Percentiles rank a stretch among this genome's conserved stretches.
Evolutionary conservation across 2,797 vertebrate species (phyloP).

Genomic region (Siniperca obscura): DNA sequence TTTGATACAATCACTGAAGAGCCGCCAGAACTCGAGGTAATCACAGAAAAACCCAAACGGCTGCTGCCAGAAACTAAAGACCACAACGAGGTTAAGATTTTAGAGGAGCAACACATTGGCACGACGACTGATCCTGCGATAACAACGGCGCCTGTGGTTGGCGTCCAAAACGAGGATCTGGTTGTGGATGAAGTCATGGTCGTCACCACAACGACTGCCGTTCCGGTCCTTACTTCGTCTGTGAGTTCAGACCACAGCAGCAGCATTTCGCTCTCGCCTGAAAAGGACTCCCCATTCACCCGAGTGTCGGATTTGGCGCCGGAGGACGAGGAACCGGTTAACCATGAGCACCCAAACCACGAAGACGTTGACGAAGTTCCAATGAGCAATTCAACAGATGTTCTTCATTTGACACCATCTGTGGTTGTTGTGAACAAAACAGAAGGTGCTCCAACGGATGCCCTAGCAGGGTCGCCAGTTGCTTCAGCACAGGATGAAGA

Average conservation of each 20-base stretch:
- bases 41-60: constrained; percentile 34
- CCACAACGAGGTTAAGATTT: constrained; percentile 60
- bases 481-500: constrained; percentile 6
- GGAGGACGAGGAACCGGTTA: constrained; percentile 67
- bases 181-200: constrained; percentile 76
- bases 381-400: not conserved
- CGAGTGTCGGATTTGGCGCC: constrained; percentile 75
- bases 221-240: constrained; percentile 8
- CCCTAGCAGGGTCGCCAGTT: not conserved
- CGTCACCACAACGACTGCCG: constrained; percentile 24
- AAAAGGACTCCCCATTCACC: constrained; percentile 84
- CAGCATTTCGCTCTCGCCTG: constrained; percentile 66
- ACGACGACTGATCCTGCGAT: not conserved
- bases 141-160: not conserved
- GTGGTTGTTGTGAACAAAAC: constrained; percentile 19
- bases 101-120: constrained; percentile 68
- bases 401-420: not conserved
- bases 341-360: constrained; percentile 37
- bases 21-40: constrained; percentile 13
- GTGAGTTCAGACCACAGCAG: constrained; percentile 37
- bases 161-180: constrained; percentile 67
- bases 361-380: constrained; percentile 43
- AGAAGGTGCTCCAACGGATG: constrained; percentile 6
- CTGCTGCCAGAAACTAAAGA: constrained; percentile 39
- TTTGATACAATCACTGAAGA: constrained; percentile 18